Conservation (phyloP, 2,113 vertebrate species). For the Austrofundulus limnaeus region DNA sequence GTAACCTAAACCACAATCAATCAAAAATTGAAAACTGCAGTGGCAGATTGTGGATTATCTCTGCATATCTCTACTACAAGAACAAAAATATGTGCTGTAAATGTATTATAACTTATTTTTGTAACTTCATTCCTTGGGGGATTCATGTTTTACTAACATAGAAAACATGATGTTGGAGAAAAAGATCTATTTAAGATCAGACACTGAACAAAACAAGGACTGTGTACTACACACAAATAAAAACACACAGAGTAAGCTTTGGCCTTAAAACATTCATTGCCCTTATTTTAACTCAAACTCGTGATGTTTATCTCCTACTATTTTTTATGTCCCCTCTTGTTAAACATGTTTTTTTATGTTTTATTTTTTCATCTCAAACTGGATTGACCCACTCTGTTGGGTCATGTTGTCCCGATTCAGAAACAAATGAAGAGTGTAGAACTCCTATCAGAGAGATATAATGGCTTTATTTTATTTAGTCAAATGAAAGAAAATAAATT, state of each 20-base stretch:
- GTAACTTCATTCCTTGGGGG: background rate
- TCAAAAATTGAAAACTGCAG: too few relatives aligned
- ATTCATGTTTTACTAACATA: too few relatives aligned
- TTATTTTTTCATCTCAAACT: background rate
- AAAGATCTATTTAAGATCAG: background rate
- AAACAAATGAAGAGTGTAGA: conserved; percentile 16
- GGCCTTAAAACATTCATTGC: background rate
- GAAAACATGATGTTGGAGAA: background rate
- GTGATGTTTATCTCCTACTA: too few relatives aligned
- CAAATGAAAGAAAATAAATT: conserved; percentile 7
- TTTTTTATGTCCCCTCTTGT: too few relatives aligned
- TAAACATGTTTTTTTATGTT: conserved; percentile 39
- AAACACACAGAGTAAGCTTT: background rate
- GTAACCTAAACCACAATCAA: too few relatives aligned
- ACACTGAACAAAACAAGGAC: background rate
- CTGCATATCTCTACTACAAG: too few relatives aligned
- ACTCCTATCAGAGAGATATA: conserved; percentile 29
- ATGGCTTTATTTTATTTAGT: conserved; percentile 18
- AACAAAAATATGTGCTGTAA: background rate
- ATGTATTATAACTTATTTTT: background rate
- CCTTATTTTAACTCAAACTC: background rate
- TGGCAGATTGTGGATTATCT: background rate
- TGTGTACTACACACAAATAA: too few relatives aligned
- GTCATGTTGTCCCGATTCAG: conserved; percentile 35
- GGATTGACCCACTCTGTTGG: conserved; percentile 13